A percentile compares a stretch with the other conserved stretches of the same genome.
These are phyloP conservation scores for Lysiphlebus fabarum DNA, from an alignment of 1,140 invertebrate genomes.

Conservation along the genomic window DNA sequence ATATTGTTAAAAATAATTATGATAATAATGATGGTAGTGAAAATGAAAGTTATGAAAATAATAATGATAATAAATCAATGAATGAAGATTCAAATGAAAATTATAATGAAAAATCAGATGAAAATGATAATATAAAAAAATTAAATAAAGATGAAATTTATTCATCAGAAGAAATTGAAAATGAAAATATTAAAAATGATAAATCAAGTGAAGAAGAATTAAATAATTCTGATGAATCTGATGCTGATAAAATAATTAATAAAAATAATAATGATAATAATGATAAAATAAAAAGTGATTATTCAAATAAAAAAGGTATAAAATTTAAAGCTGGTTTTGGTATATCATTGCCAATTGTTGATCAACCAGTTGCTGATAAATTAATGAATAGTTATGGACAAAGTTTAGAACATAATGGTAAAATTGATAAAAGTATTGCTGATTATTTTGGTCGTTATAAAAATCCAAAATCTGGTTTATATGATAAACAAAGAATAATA, in stretches of 20 bases:
- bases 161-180: neutral
- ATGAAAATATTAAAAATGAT: constrained; percentile 7
- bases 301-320: constrained; percentile 7
- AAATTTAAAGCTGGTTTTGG: neutral
- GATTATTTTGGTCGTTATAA: constrained; percentile 38
- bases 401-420: constrained; percentile 31
- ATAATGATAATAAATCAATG: constrained; percentile 18
- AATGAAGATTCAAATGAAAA: constrained; percentile 19
- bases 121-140: constrained; percentile 3
- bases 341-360: constrained; percentile 23
- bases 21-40: neutral
- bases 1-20: constrained; percentile 5
- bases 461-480: constrained; percentile 31
- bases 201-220: constrained; percentile 5
- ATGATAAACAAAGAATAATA: constrained; percentile 25
- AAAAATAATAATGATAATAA: neutral
- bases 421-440: constrained; percentile 36
- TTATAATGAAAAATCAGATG: constrained; percentile 19
- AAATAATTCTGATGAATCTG: neutral
- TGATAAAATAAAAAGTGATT: constrained; percentile 1
- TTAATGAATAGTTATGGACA: constrained; percentile 37
- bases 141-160: neutral
- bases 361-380: constrained; percentile 17
- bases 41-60: neutral
- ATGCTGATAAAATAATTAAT: neutral